phyloP scores from a whole-genome alignment of 2,888 invertebrate species.

The Tetrapedia diversipes region DNA sequence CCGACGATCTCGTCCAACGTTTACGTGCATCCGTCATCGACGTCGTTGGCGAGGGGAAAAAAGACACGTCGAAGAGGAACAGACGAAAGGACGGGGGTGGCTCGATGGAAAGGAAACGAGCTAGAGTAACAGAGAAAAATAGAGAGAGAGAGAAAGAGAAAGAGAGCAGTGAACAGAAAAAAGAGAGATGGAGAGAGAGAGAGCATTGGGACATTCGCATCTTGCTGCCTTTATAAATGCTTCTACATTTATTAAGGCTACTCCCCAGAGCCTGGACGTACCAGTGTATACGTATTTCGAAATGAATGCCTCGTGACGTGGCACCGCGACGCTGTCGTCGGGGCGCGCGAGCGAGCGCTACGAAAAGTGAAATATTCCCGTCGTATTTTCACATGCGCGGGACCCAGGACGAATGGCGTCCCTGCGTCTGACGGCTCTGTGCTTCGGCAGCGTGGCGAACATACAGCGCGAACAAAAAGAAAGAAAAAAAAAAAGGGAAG shows the following conservation, averaged over 20 bases:
- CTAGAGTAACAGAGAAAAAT: too few species aligned
- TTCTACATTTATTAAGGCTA: constrained; percentile 81
- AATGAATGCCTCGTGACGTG: constrained; percentile 81
- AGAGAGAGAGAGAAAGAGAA: neutral
- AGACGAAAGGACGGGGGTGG: neutral
- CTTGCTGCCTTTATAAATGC: constrained; percentile 79
- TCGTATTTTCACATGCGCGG: constrained; percentile 82
- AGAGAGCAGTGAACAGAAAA: neutral
- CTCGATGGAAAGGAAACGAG: constrained; percentile 17
- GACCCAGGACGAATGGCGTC: constrained; percentile 80
- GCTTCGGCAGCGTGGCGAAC: constrained; percentile 48
- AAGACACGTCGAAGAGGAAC: neutral
- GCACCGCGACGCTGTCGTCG: constrained; percentile 81
- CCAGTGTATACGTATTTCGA: constrained; percentile 77
- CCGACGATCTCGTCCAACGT: constrained; percentile 40
- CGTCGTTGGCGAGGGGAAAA: neutral
- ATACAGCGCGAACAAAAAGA: neutral
- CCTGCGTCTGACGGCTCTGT: constrained; percentile 80
- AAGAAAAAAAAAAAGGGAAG: neutral
- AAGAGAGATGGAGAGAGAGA: constrained; percentile 11
- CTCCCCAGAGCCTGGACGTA: constrained; percentile 72
- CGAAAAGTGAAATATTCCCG: constrained; percentile 82
- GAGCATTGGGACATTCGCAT: constrained; percentile 72
- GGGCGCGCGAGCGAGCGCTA: constrained; percentile 74
- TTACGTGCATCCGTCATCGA: constrained; percentile 52